Evolutionary conservation across 2,113 vertebrate genomes (phyloP).

Genomic region (Martes martes): DNA sequence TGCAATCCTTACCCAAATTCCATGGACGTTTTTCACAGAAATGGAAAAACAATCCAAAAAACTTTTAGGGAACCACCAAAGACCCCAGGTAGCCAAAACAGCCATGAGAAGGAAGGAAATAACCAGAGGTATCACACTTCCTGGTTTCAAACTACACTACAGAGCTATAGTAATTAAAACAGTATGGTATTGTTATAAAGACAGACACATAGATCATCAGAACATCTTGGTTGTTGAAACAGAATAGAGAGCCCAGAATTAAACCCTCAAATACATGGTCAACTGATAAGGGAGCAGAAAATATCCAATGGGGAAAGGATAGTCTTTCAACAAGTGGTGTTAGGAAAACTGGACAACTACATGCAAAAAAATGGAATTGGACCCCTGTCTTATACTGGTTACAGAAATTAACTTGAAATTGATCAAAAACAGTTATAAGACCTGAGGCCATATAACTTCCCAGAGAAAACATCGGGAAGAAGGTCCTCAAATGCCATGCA

Average conservation of each 20-base stretch:
- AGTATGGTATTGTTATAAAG: neutral
- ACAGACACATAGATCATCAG: too few relatives aligned
- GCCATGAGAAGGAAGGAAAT: neutral
- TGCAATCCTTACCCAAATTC: neutral
- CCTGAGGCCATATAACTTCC: neutral
- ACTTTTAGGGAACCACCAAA: neutral
- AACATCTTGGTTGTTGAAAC: neutral
- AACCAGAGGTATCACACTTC: neutral
- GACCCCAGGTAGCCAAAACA: neutral
- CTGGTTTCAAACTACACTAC: neutral
- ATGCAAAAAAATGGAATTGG: neutral
- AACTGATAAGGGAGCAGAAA: neutral
- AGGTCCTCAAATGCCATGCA: neutral
- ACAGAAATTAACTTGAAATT: neutral
- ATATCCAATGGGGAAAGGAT: neutral
- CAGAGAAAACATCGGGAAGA: neutral
- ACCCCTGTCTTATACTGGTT: neutral
- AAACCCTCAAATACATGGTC: neutral
- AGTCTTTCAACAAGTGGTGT: neutral
- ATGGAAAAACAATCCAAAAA: neutral
- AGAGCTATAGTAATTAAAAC: neutral
- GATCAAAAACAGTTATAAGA: neutral
- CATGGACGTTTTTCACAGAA: neutral
- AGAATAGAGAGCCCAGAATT: neutral
- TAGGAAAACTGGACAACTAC: neutral